A percentile compares a stretch with the other conserved stretches of the same genome.
Conservation (phyloP, 2,113 vertebrate genomes). For the Oophaga pumilio region DNA sequence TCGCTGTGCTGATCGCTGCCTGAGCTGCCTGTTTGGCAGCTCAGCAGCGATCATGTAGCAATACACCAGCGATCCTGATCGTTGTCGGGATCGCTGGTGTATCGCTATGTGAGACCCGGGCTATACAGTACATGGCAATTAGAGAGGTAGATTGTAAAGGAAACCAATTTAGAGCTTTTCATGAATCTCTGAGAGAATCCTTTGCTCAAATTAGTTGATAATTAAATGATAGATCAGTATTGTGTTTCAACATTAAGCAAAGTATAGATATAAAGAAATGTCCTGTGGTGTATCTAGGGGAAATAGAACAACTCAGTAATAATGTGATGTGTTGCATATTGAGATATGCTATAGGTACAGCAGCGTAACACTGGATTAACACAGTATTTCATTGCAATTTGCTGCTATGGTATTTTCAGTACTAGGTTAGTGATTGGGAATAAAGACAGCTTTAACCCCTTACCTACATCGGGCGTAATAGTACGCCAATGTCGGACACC, state of each 20-base stretch:
- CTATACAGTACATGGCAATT: neutral
- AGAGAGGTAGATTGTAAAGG: neutral
- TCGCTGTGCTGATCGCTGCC: too few relatives aligned
- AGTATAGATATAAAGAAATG: neutral
- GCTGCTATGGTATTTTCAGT: neutral
- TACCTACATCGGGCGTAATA: too few relatives aligned
- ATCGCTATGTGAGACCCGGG: too few relatives aligned
- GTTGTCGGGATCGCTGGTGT: too few relatives aligned
- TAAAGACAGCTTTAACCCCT: neutral
- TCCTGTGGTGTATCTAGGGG: neutral
- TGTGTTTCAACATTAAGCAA: neutral
- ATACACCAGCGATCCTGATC: too few relatives aligned
- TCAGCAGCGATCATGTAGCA: too few relatives aligned
- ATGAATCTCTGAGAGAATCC: neutral
- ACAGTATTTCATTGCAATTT: neutral
- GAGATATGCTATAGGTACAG: neutral
- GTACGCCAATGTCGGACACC: too few relatives aligned
- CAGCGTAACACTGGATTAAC: neutral
- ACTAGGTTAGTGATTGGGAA: neutral
- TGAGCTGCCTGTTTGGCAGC: too few relatives aligned
- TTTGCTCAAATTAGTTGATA: neutral
- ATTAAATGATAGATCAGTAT: neutral
- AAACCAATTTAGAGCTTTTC: neutral
- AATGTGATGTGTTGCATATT: neutral
- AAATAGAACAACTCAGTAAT: neutral